Base-by-base conservation (phyloP, 2,797 vertebrate species). In the Hipposideros larvatus region DNA sequence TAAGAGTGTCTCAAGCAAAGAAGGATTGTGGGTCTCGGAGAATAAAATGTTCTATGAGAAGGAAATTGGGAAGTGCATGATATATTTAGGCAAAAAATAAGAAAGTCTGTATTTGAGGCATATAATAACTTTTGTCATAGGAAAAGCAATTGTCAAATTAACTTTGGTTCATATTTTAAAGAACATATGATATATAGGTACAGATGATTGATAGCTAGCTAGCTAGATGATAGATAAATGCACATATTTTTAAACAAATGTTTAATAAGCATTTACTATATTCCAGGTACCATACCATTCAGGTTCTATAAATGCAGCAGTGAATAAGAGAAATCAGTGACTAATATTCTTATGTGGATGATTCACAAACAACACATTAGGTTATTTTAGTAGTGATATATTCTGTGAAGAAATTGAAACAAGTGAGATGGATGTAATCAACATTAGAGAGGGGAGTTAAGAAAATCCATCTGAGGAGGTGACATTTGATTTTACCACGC, bases 21-120 rank as follows among this genome's bases (percentile, higher is more conserved):
- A 59, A 59, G 14, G 1, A 10, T 9, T 22, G 10, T 66, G 14
- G n/a, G 24, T 2, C 1, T 41, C 1, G 8, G 21, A 1, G 0
- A 66, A 71, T 73, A 91, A 75, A 78, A 48, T 5, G 11, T 37
- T 86, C 26, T 26, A 46, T 51, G 31, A 31, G 28, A n/a, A 87
- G 9, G 4, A 53, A 37, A 59, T 55, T 10, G 4, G 8, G 5
- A 80, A 70, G 22, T 8, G 2, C 0, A 31, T 61, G 21, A 5
- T 16, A 21, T 19, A 57, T 63, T 68, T 34, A 59, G 2, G 3
- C 5, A 59, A 83, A 83, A 63, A 51, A 66, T 59, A 16, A 90
- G 15, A 70, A 70, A 70, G 26, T 48, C 1, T 92, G 19, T 78
- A 41, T 57, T 77, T 26, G 57, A 78, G 31, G 19, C 11, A 46